Conservation (phyloP, 2,888 invertebrate species). For the Romanomermis culicivorax region DNA sequence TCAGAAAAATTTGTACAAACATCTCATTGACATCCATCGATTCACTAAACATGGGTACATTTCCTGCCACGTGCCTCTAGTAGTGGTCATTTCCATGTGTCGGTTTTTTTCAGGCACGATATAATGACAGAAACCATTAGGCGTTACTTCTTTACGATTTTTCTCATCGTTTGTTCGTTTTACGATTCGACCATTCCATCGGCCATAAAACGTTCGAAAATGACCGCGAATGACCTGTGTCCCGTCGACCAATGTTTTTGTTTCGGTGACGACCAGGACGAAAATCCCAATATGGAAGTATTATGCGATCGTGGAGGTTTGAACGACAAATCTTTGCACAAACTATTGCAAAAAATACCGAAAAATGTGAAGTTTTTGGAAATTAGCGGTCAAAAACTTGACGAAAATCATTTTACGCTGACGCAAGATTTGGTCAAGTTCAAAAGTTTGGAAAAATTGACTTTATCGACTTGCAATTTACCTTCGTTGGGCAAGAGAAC, state of each 20-base stretch:
- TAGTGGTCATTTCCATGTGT: no score
- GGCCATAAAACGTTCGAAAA: not conserved
- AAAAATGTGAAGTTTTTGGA: constrained; percentile 20
- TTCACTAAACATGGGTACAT: no score
- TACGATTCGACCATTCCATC: not conserved
- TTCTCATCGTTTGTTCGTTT: not conserved
- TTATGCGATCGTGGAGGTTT: constrained; percentile 19
- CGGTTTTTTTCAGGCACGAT: no score
- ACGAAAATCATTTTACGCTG: constrained; percentile 22
- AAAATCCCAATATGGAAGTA: constrained; percentile 12
- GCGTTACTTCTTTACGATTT: no score
- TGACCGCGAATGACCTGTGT: not conserved
- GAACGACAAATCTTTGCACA: constrained; percentile 19
- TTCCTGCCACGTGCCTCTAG: no score
- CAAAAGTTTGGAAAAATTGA: constrained; percentile 20
- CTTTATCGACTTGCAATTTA: constrained; percentile 20
- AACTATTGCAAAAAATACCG: constrained; percentile 19
- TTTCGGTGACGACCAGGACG: no score
- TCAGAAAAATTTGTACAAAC: no score
- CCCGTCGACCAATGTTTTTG: no score
- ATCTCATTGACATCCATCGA: no score
- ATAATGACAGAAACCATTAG: no score
- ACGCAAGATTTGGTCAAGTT: constrained; percentile 24
- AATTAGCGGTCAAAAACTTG: constrained; percentile 21
- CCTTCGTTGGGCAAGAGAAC: constrained; percentile 18